Evolutionary conservation across 2,797 vertebrate species (phyloP), one percentile per base, ranked within the genome.

Genomic region (Gymnocypris eckloni): DNA sequence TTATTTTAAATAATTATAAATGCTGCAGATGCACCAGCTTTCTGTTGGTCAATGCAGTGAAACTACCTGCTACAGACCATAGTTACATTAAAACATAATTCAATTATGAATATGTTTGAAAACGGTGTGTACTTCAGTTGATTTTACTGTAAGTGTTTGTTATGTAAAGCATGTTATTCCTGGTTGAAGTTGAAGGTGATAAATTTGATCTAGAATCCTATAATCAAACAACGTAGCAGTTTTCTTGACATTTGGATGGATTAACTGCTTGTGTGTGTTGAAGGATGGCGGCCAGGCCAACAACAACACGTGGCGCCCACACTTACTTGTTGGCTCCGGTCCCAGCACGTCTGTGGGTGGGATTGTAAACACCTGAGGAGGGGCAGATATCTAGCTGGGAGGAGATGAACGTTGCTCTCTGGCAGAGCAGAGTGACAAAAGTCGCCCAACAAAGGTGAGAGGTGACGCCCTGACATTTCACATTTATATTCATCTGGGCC

Each of bases 391-490:
- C 18, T 84, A 25, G 16, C 37, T 52, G 28, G 15, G 43, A 70
- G 66, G 50, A n/a, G 25, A 39, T 2, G 0, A 67, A 56, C 28
- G 1, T 20, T 79, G 52, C 22, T 45, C 37, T 59, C 37, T 70
- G 64, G 50, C 64, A 67, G 61, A 77, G 10, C 61, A 78, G 52
- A 71, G 33, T 67, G 39, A 78, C 50, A 50, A 41, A 79, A 71
- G 66, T 48, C 16, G 11, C 70, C 39, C 39, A 83, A 43, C 69
- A 48, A 8, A 33, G 22, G 39, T 56, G 64, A 75, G 56, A 75
- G 22, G 37, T 6, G 45, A 76, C 28, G 72, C 77, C 59, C 39
- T 80, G 86, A 73, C 82, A 84, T 87, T 82, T 81, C 28, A 78
- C 52, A 71, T 69, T 59, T 33, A 67, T 77, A 77, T 82, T 67